These are phyloP conservation scores for Chloroclystis v-ata DNA, from an alignment of 2,888 invertebrate species.

Conservation along the genomic window DNA sequence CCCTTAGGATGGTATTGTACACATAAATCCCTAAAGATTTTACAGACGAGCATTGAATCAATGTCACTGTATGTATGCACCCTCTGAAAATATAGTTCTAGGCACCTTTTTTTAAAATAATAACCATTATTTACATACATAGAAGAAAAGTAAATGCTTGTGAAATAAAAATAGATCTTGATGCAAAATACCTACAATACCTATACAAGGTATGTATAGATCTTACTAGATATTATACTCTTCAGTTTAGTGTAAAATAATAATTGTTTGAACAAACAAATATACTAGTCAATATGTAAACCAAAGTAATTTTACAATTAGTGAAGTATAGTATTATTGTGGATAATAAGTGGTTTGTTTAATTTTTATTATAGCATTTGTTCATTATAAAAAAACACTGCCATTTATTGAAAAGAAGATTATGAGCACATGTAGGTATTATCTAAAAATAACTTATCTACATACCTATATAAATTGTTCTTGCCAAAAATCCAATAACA, in stretches of 20 bases:
- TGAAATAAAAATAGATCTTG: too few species aligned
- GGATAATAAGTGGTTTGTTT: slow-evolving; percentile 19
- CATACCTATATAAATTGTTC: slow-evolving; percentile 1
- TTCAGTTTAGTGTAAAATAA: too few species aligned
- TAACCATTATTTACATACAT: too few species aligned
- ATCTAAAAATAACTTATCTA: neutral
- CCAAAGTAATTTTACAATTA: slow-evolving; percentile 47
- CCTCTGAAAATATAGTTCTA: too few species aligned
- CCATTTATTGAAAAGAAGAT: slow-evolving; percentile 8
- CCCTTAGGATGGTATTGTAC: too few species aligned
- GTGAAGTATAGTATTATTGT: slow-evolving; percentile 33
- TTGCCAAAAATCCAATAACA: slow-evolving; percentile 11
- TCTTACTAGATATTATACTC: too few species aligned
- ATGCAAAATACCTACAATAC: too few species aligned
- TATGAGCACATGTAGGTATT: neutral
- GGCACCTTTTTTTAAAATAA: too few species aligned
- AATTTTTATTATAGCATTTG: slow-evolving; percentile 20
- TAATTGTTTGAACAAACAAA: slow-evolving; percentile 15
- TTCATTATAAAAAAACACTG: slow-evolving; percentile 20
- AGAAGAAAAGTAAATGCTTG: too few species aligned
- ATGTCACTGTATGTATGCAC: too few species aligned
- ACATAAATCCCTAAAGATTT: too few species aligned
- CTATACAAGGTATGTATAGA: too few species aligned
- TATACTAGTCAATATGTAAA: slow-evolving; percentile 55
- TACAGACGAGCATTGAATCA: neutral